phyloP scores from a whole-genome alignment of 1,140 invertebrate genomes.

The Eriocheir sinensis region DNA sequence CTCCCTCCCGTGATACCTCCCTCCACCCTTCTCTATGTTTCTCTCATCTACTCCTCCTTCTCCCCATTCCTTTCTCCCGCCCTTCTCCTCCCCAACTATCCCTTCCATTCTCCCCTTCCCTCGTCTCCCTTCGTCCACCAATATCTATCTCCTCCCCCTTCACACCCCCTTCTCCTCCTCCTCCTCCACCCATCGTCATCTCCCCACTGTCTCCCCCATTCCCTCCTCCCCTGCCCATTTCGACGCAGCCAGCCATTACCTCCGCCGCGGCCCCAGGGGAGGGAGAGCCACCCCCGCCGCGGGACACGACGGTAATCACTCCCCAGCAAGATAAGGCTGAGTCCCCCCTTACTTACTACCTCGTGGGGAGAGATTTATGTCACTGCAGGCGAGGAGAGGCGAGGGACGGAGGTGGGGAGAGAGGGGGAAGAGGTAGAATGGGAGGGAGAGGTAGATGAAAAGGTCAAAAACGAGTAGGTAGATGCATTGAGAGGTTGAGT shows the following conservation, averaged over 20 bases:
- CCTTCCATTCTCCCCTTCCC: background rate
- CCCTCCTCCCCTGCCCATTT: background rate
- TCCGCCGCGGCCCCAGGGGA: background rate
- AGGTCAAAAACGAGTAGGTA: background rate
- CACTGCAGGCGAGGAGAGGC: background rate
- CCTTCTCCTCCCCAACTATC: no score
- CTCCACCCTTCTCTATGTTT: no score
- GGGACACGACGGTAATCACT: background rate
- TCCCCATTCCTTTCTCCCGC: no score
- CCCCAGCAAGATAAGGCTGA: background rate
- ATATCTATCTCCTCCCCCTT: no score
- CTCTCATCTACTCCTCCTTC: no score
- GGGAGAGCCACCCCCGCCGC: background rate
- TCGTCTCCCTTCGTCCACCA: background rate
- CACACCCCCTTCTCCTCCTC: background rate
- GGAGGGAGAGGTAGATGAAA: background rate
- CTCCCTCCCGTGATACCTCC: no score
- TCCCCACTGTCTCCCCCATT: background rate
- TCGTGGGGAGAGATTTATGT: slow-evolving; percentile 12
- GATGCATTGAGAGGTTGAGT: no score
- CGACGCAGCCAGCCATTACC: background rate
- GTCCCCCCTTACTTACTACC: no score
- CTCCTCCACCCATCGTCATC: background rate
- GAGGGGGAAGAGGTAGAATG: background rate
- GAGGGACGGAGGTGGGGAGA: background rate